Evolutionary conservation across 2,113 vertebrate genomes (phyloP).

Genomic region (Microtus richardsoni): DNA sequence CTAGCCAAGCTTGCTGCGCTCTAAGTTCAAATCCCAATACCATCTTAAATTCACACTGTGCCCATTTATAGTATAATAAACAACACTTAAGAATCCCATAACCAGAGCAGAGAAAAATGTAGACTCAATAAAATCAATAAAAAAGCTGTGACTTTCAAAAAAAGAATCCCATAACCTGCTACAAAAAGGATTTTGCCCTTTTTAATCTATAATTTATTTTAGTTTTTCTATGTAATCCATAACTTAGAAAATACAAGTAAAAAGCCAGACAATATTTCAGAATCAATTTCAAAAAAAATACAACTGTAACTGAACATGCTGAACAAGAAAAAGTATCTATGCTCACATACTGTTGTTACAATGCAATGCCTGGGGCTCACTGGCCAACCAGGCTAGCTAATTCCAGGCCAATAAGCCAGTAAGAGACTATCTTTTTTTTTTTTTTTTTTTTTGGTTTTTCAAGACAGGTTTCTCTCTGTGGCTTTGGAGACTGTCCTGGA

Average conservation of each 20-base stretch:
- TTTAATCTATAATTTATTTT: slow-evolving; percentile 43
- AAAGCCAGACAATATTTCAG: not conserved
- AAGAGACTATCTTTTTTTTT: not conserved
- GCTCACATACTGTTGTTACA: not conserved
- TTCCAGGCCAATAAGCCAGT: too few species aligned
- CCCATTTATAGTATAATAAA: not conserved
- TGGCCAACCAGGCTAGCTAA: too few species aligned
- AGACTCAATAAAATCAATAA: too few species aligned
- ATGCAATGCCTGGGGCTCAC: not conserved
- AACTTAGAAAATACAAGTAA: not conserved
- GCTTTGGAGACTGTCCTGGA: too few species aligned
- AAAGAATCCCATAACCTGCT: not conserved
- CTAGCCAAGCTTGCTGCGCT: not conserved
- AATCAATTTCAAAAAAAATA: not conserved
- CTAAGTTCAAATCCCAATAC: not conserved
- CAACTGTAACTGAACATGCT: not conserved
- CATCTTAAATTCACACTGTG: not conserved
- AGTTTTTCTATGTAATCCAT: not conserved
- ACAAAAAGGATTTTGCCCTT: slow-evolving; percentile 2
- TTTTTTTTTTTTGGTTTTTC: too few species aligned
- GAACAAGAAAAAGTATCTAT: not conserved
- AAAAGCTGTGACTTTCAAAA: too few species aligned
- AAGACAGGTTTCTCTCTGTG: too few species aligned
- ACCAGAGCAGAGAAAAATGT: too few species aligned
- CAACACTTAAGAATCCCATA: slow-evolving; percentile 22